Evolutionary conservation across 2,113 vertebrate genomes (phyloP).

Genomic region (Progne subis): DNA sequence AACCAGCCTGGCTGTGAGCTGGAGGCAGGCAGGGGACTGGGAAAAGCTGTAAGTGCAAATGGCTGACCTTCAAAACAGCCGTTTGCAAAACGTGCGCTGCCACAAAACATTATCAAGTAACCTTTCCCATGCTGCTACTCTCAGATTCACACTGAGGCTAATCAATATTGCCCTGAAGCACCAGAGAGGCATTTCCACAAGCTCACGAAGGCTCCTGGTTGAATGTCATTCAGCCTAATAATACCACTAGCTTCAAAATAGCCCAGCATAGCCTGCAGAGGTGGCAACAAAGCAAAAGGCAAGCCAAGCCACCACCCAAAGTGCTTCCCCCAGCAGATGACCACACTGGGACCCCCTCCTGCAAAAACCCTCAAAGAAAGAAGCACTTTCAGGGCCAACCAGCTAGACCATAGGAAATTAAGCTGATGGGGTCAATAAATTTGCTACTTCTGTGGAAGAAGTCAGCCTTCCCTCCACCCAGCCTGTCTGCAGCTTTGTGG

Average conservation of each 20-base stretch:
- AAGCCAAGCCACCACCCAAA: neutral
- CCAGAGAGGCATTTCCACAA: neutral
- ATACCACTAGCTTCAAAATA: neutral
- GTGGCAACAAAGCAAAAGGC: neutral
- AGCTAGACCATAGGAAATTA: fast-evolving
- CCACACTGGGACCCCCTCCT: fast-evolving
- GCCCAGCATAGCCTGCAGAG: fast-evolving
- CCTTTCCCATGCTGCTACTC: neutral
- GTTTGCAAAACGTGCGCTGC: neutral
- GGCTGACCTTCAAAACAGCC: conserved; percentile 10
- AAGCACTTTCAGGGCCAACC: neutral
- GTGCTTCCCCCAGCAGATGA: neutral
- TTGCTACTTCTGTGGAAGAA: neutral
- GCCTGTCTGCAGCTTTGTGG: neutral
- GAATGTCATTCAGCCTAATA: neutral
- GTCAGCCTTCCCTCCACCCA: neutral
- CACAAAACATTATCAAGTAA: neutral
- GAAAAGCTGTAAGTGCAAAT: fast-evolving
- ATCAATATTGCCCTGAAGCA: neutral
- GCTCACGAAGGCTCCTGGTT: neutral
- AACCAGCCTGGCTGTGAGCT: neutral
- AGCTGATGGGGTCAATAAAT: neutral
- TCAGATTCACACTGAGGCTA: neutral
- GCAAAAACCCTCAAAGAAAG: neutral
- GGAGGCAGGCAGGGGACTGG: neutral